Percentiles rank a stretch among this genome's conserved stretches.
Conservation (phyloP, 2,888 invertebrate species). For the Acronicta alni region DNA sequence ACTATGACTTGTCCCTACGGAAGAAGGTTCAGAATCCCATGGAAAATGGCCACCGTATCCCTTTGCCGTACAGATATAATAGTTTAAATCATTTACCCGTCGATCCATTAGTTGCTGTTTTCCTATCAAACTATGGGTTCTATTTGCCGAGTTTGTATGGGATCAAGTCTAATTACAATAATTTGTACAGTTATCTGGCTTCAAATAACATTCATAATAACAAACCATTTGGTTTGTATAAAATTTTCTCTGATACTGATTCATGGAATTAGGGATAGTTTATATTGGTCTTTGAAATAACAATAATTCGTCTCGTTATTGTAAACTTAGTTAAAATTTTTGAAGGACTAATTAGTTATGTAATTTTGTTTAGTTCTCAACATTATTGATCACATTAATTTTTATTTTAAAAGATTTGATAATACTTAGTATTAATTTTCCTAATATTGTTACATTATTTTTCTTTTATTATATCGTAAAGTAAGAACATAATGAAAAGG, state of each 20-base stretch:
- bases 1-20: conserved; percentile 73
- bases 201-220: conserved; percentile 91
- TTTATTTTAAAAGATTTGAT: too few species aligned
- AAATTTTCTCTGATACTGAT: conserved; percentile 83
- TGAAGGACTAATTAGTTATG: too few species aligned
- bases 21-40: conserved; percentile 52
- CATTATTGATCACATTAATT: too few species aligned
- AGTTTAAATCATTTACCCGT: conserved; percentile 88
- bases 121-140: conserved; percentile 91
- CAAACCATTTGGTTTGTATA: conserved; percentile 91
- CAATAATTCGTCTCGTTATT: background rate
- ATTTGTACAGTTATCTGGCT: conserved; percentile 90
- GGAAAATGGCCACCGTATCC: conserved; percentile 49
- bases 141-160: conserved; percentile 85
- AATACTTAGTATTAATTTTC: too few species aligned
- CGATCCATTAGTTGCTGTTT: conserved; percentile 89
- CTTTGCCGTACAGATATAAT: conserved; percentile 78
- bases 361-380: too few species aligned
- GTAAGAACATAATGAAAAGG: too few species aligned
- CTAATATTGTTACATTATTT: too few species aligned
- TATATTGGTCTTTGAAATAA: conserved; percentile 23
- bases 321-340: too few species aligned
- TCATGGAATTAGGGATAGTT: conserved; percentile 61
- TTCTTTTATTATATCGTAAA: too few species aligned
- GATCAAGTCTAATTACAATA: conserved; percentile 76